Base-by-base conservation (phyloP, 1,140 invertebrate species). In the Ctenoplectra terminalis region DNA sequence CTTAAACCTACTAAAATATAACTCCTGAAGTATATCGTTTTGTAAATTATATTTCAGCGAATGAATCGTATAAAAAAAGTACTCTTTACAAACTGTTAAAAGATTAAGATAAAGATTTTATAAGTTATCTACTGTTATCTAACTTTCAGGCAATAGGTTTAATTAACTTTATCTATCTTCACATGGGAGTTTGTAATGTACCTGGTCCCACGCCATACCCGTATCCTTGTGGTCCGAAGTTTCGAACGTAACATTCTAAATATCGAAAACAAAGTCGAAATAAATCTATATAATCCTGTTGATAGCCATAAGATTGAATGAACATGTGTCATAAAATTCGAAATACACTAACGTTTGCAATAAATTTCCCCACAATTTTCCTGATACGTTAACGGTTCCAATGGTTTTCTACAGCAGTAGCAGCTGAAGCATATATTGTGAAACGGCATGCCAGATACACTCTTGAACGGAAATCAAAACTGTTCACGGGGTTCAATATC, bases 391-490 rank as follows among this genome's bases (percentile, higher is more conserved):
- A 93, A 88, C 9, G 94, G 88, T 73, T 94, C 93, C 63, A 95
- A 83, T 1, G 92, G 93, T 86, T 94, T 94, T 66, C 94, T 91
- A 77, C 94, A 95, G 86, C 94, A 95, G 81, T 91, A 93, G 76
- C 94, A 95, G 58, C 93, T 94, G 90, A 94, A 95, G 88, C 94
- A 95, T 83, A 92, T 94, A 48, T 89, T 94, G 87, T 94, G 94
- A 83, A 92, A 95, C 3, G 92, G 91, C 23, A 92, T 93, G 46
- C 91, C 91, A 31, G 93, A 93, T 23, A 90, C 92, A n/a, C 90
- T 89, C 90, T 91, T 73, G 4, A 76, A 83, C 66, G 63, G 29
- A 26, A 78, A 71, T 60, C n/a, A 50, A 69, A 20, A 61, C 31
- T 37, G 43, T 15, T 70, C 7, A 63, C 29, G 2, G 34, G 31